phyloP scores from a whole-genome alignment of 2,113 vertebrate genomes.

The Ophthalmolycus amberensis region DNA sequence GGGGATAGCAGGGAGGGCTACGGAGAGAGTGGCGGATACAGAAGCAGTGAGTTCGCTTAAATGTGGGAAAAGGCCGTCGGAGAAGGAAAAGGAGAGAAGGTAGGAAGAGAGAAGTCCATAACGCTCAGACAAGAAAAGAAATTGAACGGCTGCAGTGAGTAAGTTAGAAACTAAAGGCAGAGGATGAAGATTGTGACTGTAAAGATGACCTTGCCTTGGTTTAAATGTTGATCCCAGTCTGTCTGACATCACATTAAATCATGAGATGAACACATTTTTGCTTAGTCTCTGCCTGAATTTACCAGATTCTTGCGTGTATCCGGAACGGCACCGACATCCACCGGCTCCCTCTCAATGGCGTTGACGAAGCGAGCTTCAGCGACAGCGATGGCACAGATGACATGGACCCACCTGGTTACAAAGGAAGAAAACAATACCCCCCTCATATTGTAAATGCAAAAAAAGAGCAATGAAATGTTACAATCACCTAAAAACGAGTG shows the following conservation, averaged over 20 bases:
- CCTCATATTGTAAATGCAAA: neutral
- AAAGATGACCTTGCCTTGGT: neutral
- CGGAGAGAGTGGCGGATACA: constrained; percentile 23
- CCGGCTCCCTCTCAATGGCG: constrained; percentile 90
- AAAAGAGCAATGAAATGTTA: neutral
- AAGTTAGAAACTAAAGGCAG: neutral
- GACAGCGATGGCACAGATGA: constrained; percentile 95
- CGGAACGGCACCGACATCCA: constrained; percentile 91
- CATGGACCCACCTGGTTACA: constrained; percentile 91
- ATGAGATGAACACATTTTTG: neutral
- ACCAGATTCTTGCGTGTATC: constrained; percentile 95
- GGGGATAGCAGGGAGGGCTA: constrained; percentile 12
- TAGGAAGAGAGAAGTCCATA: neutral
- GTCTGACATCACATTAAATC: neutral
- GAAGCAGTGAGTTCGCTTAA: constrained; percentile 8
- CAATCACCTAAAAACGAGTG: neutral
- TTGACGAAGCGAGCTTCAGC: constrained; percentile 93
- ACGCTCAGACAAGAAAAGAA: neutral
- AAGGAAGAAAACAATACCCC: neutral
- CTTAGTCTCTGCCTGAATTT: constrained; percentile 46
- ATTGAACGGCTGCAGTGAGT: neutral
- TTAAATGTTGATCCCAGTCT: neutral
- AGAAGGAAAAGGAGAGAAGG: neutral
- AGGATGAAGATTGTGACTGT: neutral
- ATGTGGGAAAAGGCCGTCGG: neutral